phyloP scores from a whole-genome alignment of 53 echinoderm and acorn worm genomes.

The Pentamera pediparva region DNA sequence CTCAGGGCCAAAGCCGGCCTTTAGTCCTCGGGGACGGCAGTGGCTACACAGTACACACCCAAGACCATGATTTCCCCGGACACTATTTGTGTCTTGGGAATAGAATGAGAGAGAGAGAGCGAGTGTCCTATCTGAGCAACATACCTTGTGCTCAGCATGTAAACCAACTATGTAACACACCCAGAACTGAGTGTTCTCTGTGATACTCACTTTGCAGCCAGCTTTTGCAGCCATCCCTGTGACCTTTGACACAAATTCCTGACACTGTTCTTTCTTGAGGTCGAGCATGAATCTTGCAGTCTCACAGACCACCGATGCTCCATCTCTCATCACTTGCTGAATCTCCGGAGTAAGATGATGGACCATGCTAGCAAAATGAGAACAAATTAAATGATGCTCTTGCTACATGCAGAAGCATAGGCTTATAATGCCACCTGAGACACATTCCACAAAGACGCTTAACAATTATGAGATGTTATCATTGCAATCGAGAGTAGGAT shows the following conservation, averaged over 20 bases:
- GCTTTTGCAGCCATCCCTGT: conserved; percentile 64
- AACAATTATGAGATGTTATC: too few relatives aligned
- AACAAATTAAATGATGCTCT: background rate
- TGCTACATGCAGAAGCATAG: background rate
- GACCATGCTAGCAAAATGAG: conserved; percentile 68
- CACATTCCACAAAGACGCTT: background rate
- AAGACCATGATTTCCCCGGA: too few relatives aligned
- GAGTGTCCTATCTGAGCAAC: too few relatives aligned
- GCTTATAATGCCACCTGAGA: background rate
- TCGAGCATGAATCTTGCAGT: conserved; percentile 93
- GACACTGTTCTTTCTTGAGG: conserved; percentile 68
- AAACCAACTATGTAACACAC: too few relatives aligned
- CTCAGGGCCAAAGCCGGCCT: too few relatives aligned
- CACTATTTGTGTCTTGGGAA: too few relatives aligned
- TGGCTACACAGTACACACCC: too few relatives aligned
- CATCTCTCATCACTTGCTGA: conserved; percentile 51
- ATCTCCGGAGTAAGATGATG: conserved; percentile 69
- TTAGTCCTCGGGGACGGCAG: too few relatives aligned
- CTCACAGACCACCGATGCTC: conserved; percentile 64
- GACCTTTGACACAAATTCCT: conserved; percentile 69
- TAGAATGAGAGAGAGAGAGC: too few relatives aligned
- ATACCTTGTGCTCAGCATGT: too few relatives aligned
- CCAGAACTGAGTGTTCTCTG: too few relatives aligned
- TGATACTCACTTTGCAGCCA: conserved; percentile 65
- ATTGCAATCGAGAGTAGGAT: too few relatives aligned